These are phyloP conservation scores for Grapholita molesta DNA, from an alignment of 1,140 invertebrate species.

Conservation along the genomic window DNA sequence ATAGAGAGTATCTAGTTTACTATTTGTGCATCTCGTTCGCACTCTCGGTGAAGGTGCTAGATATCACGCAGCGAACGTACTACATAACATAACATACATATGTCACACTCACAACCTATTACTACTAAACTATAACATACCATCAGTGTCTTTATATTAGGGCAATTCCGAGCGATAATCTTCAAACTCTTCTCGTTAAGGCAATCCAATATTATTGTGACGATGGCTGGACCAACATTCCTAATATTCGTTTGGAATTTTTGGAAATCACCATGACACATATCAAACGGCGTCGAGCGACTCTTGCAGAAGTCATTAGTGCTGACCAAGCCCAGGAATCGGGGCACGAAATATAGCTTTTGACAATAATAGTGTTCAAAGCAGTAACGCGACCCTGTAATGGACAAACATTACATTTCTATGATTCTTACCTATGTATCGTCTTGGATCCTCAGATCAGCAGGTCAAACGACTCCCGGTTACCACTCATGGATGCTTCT, in stretches of 20 bases:
- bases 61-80: too few relatives aligned
- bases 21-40: too few relatives aligned
- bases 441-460: too few relatives aligned
- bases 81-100: background rate
- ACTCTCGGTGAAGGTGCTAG: too few relatives aligned
- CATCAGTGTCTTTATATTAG: background rate
- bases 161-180: background rate
- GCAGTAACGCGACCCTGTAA: background rate
- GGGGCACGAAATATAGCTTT: background rate
- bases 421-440: too few relatives aligned
- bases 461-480: background rate
- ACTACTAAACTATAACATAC: background rate
- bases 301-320: background rate
- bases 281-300: background rate
- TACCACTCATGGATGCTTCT: too few relatives aligned
- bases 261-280: background rate
- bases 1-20: too few relatives aligned
- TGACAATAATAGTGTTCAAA: background rate
- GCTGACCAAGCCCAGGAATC: background rate
- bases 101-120: background rate
- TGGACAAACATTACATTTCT: background rate
- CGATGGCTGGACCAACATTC: background rate
- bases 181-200: background rate
- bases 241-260: background rate
- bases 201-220: background rate